Conservation (phyloP, 2,888 invertebrate genomes). For the Thelaira solivaga region DNA sequence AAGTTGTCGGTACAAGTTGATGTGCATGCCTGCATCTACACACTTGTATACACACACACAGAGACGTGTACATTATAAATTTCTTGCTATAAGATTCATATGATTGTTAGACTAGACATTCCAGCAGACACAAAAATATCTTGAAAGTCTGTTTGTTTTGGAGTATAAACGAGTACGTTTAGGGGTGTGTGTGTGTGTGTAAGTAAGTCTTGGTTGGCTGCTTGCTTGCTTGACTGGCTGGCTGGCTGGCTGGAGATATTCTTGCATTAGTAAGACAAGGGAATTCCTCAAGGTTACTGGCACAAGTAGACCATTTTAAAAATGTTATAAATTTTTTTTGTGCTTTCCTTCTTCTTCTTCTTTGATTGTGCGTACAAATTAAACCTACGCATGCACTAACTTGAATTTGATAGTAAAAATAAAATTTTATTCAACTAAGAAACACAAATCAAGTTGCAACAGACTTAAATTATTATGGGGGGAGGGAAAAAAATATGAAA, state of each 20-base stretch:
- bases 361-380: slow-evolving; percentile 37
- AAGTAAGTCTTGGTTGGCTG: too few relatives aligned
- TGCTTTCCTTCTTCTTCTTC: too few relatives aligned
- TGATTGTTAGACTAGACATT: slow-evolving; percentile 45
- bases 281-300: slow-evolving; percentile 75
- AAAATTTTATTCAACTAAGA: background rate
- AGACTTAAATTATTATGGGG: too few relatives aligned
- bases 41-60: too few relatives aligned
- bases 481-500: too few relatives aligned
- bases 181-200: too few relatives aligned
- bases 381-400: background rate
- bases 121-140: slow-evolving; percentile 51
- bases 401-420: background rate
- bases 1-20: background rate
- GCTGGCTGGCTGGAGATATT: slow-evolving; percentile 27
- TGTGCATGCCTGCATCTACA: background rate
- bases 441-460: too few relatives aligned
- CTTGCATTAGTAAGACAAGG: slow-evolving; percentile 60
- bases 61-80: too few relatives aligned
- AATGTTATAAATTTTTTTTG: slow-evolving; percentile 29
- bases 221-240: too few relatives aligned
- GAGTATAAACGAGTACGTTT: too few relatives aligned
- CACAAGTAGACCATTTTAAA: slow-evolving; percentile 50
- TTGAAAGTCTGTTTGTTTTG: slow-evolving; percentile 42
- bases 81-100: slow-evolving; percentile 41